phyloP scores from a whole-genome alignment of 1,140 invertebrate species.

The Papilio machaon region DNA sequence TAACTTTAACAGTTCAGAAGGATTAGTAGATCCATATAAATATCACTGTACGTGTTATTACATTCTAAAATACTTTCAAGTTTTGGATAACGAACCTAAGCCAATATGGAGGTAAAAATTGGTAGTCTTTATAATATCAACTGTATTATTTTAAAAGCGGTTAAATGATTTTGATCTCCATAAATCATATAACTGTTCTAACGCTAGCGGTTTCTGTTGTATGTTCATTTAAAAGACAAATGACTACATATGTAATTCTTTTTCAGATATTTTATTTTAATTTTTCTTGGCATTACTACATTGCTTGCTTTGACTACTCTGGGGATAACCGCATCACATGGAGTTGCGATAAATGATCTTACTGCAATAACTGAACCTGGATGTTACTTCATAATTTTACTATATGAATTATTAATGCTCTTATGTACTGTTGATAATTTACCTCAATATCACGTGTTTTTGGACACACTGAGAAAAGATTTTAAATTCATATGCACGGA shows the following conservation, averaged over 20 bases:
- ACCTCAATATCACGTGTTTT: constrained; percentile 50
- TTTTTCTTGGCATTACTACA: constrained; percentile 42
- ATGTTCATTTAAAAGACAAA: neutral
- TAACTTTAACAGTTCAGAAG: constrained; percentile 50
- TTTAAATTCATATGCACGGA: constrained; percentile 56
- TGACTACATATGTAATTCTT: constrained; percentile 14
- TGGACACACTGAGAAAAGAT: constrained; percentile 54
- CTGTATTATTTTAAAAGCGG: no score
- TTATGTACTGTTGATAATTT: constrained; percentile 52
- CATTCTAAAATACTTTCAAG: constrained; percentile 55
- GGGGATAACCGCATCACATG: constrained; percentile 46
- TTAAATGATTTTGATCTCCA: neutral
- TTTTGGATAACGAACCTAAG: constrained; percentile 48
- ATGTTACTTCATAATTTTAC: constrained; percentile 55
- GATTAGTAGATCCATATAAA: constrained; percentile 55
- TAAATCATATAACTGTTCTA: no score
- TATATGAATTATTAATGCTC: constrained; percentile 56
- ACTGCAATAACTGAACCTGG: constrained; percentile 56
- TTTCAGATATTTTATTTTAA: constrained; percentile 53
- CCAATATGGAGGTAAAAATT: constrained; percentile 47
- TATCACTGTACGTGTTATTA: constrained; percentile 57
- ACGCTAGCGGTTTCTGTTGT: neutral
- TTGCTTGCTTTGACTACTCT: constrained; percentile 42
- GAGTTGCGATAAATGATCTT: constrained; percentile 49
- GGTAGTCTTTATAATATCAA: no score